phyloP scores from a whole-genome alignment of 2,888 invertebrate species.

The Megalurothrips usitatus region DNA sequence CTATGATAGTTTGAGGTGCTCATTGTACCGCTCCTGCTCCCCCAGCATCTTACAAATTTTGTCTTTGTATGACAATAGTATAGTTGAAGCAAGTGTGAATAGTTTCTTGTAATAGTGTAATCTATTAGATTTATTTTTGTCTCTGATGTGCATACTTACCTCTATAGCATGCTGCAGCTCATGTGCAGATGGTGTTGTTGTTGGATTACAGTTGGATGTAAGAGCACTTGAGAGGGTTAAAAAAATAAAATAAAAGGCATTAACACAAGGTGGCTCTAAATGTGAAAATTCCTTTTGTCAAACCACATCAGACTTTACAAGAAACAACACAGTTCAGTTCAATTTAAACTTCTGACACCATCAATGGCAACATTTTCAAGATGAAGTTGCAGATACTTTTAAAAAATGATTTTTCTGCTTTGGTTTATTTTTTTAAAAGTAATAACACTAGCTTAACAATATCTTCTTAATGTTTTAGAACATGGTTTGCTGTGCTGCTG shows the following conservation, averaged over 20 bases:
- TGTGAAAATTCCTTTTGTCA: not conserved
- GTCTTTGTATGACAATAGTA: not conserved
- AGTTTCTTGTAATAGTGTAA: not conserved
- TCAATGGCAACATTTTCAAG: constrained; percentile 30
- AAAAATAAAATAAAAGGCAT: constrained; percentile 27
- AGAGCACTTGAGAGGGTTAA: not conserved
- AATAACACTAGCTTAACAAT: not conserved
- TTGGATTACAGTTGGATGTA: not conserved
- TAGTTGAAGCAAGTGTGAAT: not conserved
- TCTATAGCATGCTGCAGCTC: not conserved
- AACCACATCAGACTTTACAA: not conserved
- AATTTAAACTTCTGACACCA: constrained; percentile 12
- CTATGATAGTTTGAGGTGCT: not conserved
- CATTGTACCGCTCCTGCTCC: not conserved
- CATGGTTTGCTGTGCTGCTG: constrained; percentile 83
- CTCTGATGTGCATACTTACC: constrained; percentile 10
- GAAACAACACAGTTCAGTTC: constrained; percentile 10
- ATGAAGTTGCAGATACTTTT: constrained; percentile 35
- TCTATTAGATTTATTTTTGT: constrained; percentile 29
- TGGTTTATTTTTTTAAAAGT: too few species aligned
- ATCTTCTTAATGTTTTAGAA: constrained; percentile 58
- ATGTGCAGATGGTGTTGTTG: not conserved
- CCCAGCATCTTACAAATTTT: not conserved
- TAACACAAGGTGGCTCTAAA: constrained; percentile 27
- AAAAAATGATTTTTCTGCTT: not conserved